These are phyloP conservation scores for Drosophila neotestacea DNA, from an alignment of 2,888 invertebrate genomes.

Conservation along the genomic window DNA sequence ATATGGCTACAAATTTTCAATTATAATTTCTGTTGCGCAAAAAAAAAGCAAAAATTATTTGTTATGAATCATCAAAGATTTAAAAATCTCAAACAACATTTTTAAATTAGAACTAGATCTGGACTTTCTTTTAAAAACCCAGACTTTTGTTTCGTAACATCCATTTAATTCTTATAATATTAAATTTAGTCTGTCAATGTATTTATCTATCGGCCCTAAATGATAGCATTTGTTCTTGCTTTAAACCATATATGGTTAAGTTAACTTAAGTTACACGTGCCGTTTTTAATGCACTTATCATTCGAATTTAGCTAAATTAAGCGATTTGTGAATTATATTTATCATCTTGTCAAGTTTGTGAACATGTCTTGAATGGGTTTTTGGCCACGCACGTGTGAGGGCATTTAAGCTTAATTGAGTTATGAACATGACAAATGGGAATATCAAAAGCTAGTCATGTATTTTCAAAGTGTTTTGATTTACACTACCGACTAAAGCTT, in stretches of 20 bases:
- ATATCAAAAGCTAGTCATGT: constrained; percentile 31
- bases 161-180: too few species aligned
- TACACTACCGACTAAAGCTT: constrained; percentile 12
- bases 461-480: constrained; percentile 45
- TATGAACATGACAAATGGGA: constrained; percentile 48
- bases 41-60: constrained; percentile 3
- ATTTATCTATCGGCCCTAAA: neutral
- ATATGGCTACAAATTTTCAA: constrained; percentile 11
- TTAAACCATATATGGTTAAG: neutral
- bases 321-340: constrained; percentile 13
- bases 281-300: constrained; percentile 17
- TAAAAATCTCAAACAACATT: neutral
- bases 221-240: neutral
- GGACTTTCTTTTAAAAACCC: too few species aligned
- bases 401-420: constrained; percentile 49
- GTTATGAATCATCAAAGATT: constrained; percentile 1
- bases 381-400: constrained; percentile 51
- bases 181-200: neutral
- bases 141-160: too few species aligned
- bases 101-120: neutral
- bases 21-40: constrained; percentile 8
- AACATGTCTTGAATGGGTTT: constrained; percentile 53
- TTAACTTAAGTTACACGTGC: constrained; percentile 30
- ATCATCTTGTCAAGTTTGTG: constrained; percentile 28
- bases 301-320: neutral